These are phyloP conservation scores for Homarus americanus DNA, from an alignment of 1,140 invertebrate species.

Conservation along the genomic window DNA sequence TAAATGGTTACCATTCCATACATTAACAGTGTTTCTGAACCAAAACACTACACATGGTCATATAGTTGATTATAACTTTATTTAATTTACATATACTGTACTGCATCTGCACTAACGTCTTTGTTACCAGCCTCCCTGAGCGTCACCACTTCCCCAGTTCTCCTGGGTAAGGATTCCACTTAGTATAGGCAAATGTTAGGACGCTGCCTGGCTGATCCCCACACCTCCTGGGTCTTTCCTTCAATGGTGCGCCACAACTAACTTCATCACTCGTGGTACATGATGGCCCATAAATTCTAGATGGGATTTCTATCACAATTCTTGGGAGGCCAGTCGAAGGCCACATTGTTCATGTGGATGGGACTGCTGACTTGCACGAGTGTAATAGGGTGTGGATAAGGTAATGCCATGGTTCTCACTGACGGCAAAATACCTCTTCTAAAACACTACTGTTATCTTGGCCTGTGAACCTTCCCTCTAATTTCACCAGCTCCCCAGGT, in stretches of 20 bases:
- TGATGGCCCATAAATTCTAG: conserved; percentile 3
- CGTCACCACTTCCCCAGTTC: background rate
- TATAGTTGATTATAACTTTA: too few species aligned
- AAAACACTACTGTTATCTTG: too few species aligned
- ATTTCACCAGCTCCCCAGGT: background rate
- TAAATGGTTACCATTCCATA: too few species aligned
- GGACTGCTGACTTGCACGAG: background rate
- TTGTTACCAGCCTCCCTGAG: background rate
- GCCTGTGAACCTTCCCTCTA: background rate
- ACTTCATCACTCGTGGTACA: background rate
- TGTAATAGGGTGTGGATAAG: background rate
- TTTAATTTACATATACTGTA: too few species aligned
- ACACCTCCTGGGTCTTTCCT: background rate
- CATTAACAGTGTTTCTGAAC: too few species aligned
- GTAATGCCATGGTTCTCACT: background rate
- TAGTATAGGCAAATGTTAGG: background rate
- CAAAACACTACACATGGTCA: too few species aligned
- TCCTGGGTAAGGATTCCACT: background rate
- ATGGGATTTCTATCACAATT: background rate
- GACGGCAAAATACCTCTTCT: background rate
- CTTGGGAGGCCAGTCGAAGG: background rate
- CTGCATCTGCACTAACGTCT: too few species aligned
- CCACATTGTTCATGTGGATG: background rate
- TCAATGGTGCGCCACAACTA: background rate
- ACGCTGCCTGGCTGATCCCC: background rate